Evolutionary conservation across 2,797 vertebrate genomes (phyloP).

Genomic region (Lemur catta): DNA sequence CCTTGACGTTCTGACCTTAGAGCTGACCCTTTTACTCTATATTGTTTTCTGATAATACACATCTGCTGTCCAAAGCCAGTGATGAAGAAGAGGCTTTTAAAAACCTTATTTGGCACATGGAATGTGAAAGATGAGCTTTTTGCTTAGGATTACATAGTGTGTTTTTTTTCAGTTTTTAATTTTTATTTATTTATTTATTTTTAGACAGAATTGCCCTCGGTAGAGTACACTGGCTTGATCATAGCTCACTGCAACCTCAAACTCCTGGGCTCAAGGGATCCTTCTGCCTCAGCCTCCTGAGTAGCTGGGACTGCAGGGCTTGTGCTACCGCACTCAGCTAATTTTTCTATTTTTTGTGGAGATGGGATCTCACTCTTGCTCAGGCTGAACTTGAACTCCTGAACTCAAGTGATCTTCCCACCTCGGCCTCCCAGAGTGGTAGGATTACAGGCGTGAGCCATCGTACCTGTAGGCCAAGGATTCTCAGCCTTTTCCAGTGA

Average conservation of each 20-base stretch:
- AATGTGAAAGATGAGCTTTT: conserved; percentile 7
- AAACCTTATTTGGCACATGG: conserved; percentile 9
- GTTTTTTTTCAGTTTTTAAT: too few relatives aligned
- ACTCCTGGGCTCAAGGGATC: background rate
- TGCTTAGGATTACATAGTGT: background rate
- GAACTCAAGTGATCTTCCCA: too few relatives aligned
- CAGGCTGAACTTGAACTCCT: background rate
- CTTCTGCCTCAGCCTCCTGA: background rate
- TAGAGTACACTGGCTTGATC: background rate
- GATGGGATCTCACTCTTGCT: background rate
- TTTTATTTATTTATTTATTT: background rate
- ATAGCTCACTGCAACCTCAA: background rate
- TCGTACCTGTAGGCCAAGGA: background rate
- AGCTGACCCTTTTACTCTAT: background rate
- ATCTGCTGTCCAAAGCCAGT: background rate
- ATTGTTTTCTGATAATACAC: background rate
- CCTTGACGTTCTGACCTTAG: background rate
- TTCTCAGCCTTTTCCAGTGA: background rate
- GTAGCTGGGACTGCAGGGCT: background rate
- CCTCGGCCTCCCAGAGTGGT: background rate
- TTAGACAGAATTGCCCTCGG: too few relatives aligned
- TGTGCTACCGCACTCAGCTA: too few relatives aligned
- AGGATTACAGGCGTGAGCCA: background rate
- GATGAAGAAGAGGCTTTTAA: background rate
- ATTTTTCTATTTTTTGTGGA: background rate